Evolutionary conservation across 30 jellyfish, hydroid and myxozoan species (phyloP).

Genomic region (Clytia hemisphaerica): DNA sequence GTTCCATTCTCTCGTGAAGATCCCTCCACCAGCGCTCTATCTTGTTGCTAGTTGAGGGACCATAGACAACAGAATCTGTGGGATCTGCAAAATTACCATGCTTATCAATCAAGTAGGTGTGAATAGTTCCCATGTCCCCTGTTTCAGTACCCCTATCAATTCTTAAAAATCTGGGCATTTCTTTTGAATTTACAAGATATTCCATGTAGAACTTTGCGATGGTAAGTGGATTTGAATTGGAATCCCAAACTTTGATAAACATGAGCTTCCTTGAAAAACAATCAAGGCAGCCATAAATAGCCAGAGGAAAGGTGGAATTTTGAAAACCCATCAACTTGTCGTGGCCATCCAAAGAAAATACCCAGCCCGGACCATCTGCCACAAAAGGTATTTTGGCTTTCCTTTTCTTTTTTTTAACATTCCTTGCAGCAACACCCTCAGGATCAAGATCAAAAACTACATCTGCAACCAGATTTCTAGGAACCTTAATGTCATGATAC

Average conservation of each 20-base stretch:
- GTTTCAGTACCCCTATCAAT: constrained; percentile 34
- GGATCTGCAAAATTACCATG: neutral
- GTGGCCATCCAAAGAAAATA: constrained; percentile 46
- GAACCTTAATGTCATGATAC: constrained; percentile 34
- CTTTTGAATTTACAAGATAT: too few species aligned
- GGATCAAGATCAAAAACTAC: constrained; percentile 42
- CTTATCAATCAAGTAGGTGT: neutral
- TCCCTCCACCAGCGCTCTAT: constrained; percentile 21
- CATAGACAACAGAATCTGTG: constrained; percentile 9
- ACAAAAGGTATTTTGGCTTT: constrained; percentile 34
- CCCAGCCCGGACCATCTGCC: constrained; percentile 39
- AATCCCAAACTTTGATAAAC: too few species aligned
- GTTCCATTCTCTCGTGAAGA: constrained; percentile 11
- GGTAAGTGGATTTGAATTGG: too few species aligned
- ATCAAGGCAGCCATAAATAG: neutral
- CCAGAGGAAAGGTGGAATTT: neutral
- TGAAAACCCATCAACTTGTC: too few species aligned
- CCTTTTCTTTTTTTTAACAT: constrained; percentile 15
- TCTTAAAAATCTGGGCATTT: neutral
- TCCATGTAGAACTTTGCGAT: too few species aligned
- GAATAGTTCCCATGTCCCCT: constrained; percentile 19
- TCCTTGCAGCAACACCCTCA: constrained; percentile 21
- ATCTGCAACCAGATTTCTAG: constrained; percentile 36
- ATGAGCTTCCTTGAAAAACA: too few species aligned
- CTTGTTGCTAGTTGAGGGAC: constrained; percentile 10